These are phyloP conservation scores for Etia nguti DNA, from an alignment of 2,113 vertebrate species.

Conservation along the genomic window DNA sequence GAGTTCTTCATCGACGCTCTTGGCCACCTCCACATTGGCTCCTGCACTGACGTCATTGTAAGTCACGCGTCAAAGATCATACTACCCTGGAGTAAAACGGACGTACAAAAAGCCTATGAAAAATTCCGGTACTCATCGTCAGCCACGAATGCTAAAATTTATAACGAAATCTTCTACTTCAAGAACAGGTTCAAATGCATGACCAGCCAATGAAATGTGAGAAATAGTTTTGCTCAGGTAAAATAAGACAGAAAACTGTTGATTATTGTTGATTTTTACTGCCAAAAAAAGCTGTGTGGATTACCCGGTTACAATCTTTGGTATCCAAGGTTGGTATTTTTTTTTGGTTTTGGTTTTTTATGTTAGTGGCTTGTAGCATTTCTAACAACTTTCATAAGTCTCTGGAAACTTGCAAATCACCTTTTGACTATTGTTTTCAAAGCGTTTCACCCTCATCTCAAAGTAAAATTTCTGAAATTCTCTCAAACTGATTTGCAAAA, in stretches of 20 bases:
- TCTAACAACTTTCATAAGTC: neutral
- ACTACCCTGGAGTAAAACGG: constrained; percentile 78
- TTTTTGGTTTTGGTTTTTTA: neutral
- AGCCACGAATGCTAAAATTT: neutral
- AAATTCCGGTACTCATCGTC: constrained; percentile 76
- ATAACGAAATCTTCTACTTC: constrained; percentile 77
- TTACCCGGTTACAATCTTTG: neutral
- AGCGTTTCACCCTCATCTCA: neutral
- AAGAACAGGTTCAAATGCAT: constrained; percentile 87
- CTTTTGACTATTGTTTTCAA: neutral
- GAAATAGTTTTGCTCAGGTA: neutral
- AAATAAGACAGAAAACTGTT: neutral
- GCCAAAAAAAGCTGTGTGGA: neutral
- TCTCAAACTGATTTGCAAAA: neutral
- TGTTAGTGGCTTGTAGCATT: neutral
- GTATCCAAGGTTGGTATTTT: neutral
- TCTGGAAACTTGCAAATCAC: neutral
- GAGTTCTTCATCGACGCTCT: constrained; percentile 90
- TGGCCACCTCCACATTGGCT: constrained; percentile 82
- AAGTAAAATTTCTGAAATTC: neutral
- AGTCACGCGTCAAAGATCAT: constrained; percentile 87
- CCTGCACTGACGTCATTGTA: constrained; percentile 82
- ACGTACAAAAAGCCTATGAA: constrained; percentile 72
- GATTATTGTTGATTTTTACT: neutral
- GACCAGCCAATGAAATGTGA: constrained; percentile 66